Percentiles rank a stretch among this genome's conserved stretches.
Evolutionary conservation across 2,888 invertebrate species (phyloP).

Genomic region (Phragmatobia fuliginosa): DNA sequence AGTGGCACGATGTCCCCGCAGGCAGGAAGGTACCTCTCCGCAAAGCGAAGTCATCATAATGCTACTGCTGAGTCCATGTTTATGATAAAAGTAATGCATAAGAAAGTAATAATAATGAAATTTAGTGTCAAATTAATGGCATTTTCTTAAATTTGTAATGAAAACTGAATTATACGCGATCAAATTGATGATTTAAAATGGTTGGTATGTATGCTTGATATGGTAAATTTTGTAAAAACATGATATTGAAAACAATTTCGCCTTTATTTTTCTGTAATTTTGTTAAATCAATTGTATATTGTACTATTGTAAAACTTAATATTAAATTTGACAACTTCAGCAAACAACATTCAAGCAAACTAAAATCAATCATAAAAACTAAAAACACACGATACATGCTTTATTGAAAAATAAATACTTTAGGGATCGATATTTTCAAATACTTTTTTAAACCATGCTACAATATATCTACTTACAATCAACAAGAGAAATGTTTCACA

Average conservation of each 20-base stretch:
- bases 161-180: constrained; percentile 33
- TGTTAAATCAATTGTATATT: constrained; percentile 32
- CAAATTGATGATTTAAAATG: constrained; percentile 26
- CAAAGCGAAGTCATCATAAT: constrained; percentile 85
- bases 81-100: constrained; percentile 42
- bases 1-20: constrained; percentile 83
- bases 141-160: constrained; percentile 47
- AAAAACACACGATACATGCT: constrained; percentile 45
- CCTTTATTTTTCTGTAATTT: constrained; percentile 26
- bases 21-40: constrained; percentile 87
- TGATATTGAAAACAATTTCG: constrained; percentile 21
- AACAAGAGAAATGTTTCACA: constrained; percentile 10
- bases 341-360: constrained; percentile 40
- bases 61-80: constrained; percentile 66
- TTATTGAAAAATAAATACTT: constrained; percentile 26
- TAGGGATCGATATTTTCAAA: constrained; percentile 32
- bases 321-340: neutral
- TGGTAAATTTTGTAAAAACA: constrained; percentile 10
- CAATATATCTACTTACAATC: constrained; percentile 35
- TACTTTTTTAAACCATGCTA: constrained; percentile 43
- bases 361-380: constrained; percentile 17
- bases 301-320: neutral
- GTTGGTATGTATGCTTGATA: constrained; percentile 21
- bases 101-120: constrained; percentile 36
- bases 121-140: constrained; percentile 41